phyloP scores from a whole-genome alignment of 2,113 vertebrate genomes.

The Epinephelus lanceolatus region DNA sequence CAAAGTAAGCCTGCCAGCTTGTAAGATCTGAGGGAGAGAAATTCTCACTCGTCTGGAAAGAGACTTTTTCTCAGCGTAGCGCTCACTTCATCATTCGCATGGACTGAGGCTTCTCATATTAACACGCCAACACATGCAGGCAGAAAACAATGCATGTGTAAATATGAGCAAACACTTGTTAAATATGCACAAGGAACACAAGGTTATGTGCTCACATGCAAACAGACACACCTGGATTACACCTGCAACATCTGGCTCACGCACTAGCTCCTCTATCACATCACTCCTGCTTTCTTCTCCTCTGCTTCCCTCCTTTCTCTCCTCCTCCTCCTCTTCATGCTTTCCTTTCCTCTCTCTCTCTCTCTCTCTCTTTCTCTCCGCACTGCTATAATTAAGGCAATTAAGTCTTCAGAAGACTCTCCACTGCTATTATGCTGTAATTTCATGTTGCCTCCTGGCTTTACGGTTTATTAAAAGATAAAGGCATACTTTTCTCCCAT shows the following conservation, averaged over 20 bases:
- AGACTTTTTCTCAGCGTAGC: conserved; percentile 37
- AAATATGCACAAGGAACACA: not conserved
- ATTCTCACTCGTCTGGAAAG: conserved; percentile 58
- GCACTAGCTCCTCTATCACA: conserved; percentile 12
- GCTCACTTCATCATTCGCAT: conserved; percentile 13
- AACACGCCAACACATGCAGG: not conserved
- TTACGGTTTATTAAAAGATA: conserved; percentile 87
- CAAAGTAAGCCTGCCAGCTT: conserved; percentile 68
- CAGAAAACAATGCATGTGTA: not conserved
- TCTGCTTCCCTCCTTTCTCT: conserved; percentile 33
- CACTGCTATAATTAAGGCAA: conserved; percentile 87
- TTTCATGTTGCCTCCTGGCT: conserved; percentile 87
- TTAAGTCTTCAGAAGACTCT: conserved; percentile 86
- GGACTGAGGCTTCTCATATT: not conserved
- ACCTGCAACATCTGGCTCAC: conserved; percentile 55
- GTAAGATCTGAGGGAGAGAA: conserved; percentile 65
- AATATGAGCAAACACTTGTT: not conserved
- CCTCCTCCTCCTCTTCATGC: conserved; percentile 22
- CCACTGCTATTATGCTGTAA: conserved; percentile 84
- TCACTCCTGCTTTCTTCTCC: conserved; percentile 21
- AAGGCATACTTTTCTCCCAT: conserved; percentile 85
- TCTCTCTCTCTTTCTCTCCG: conserved; percentile 50
- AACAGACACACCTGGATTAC: conserved; percentile 47
- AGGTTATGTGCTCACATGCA: not conserved
- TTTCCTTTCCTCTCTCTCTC: conserved; percentile 30